Conservation (phyloP, 2,113 vertebrate species). For the Lamprotornis superbus region DNA sequence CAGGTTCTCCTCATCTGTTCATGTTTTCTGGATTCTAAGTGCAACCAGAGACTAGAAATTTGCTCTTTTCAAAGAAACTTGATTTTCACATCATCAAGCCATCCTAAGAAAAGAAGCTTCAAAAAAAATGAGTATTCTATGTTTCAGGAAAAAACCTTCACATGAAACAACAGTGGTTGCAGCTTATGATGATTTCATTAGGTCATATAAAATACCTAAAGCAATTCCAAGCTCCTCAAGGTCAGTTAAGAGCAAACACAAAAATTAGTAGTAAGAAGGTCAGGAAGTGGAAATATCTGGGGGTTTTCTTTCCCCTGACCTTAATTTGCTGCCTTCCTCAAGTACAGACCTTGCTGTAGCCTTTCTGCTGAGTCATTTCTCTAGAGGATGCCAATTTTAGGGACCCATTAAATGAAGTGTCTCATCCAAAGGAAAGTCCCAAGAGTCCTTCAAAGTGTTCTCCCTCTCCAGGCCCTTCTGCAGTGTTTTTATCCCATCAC, state of each 20-base stretch:
- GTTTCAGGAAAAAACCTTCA: neutral
- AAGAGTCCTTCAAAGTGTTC: neutral
- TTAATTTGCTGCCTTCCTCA: neutral
- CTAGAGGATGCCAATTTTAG: neutral
- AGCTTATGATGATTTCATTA: neutral
- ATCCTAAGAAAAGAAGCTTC: neutral
- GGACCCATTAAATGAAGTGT: neutral
- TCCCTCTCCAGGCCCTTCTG: neutral
- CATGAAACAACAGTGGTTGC: neutral
- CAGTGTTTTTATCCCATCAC: neutral
- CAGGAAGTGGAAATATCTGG: neutral
- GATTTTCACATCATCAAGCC: neutral
- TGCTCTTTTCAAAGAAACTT: neutral
- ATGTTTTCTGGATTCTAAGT: neutral
- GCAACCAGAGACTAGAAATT: neutral
- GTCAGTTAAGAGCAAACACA: neutral
- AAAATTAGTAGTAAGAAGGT: neutral
- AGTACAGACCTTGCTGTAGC: neutral
- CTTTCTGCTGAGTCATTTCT: conserved; percentile 12
- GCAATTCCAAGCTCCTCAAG: neutral
- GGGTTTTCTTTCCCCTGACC: neutral
- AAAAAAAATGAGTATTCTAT: neutral
- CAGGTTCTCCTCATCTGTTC: neutral
- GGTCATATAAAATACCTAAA: neutral
- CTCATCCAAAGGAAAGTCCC: neutral